These are phyloP conservation scores for Hipparchia semele DNA, from an alignment of 2,888 invertebrate genomes.

Conservation along the genomic window DNA sequence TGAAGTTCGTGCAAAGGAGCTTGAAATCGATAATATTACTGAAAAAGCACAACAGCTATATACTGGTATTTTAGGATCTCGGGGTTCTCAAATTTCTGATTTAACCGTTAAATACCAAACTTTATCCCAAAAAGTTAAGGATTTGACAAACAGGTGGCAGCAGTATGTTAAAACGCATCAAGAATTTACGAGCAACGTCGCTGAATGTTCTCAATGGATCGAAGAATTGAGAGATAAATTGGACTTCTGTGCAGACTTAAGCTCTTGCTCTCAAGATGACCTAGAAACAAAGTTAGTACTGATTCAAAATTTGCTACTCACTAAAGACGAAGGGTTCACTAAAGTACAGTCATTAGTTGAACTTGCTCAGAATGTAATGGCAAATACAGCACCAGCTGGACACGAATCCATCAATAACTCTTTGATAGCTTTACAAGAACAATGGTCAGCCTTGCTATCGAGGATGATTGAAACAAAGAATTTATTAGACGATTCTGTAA, in stretches of 20 bases:
- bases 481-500: constrained; percentile 93
- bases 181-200: constrained; percentile 91
- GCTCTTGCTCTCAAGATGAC: constrained; percentile 92
- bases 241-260: constrained; percentile 93
- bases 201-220: constrained; percentile 93
- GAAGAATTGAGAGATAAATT: constrained; percentile 91
- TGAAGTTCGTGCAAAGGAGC: constrained; percentile 94
- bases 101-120: constrained; percentile 96
- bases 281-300: constrained; percentile 92
- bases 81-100: constrained; percentile 93
- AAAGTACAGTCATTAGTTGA: constrained; percentile 95
- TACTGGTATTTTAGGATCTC: constrained; percentile 87
- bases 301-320: constrained; percentile 93
- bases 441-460: constrained; percentile 94
- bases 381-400: constrained; percentile 94
- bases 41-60: constrained; percentile 94
- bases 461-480: constrained; percentile 96
- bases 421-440: constrained; percentile 91
- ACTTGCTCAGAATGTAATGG: constrained; percentile 93
- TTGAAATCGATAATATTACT: constrained; percentile 96
- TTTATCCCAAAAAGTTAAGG: constrained; percentile 94
- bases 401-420: constrained; percentile 94
- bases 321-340: constrained; percentile 96
- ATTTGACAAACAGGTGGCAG: constrained; percentile 95
- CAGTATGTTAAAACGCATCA: constrained; percentile 94